These are phyloP conservation scores for Hycleus phaleratus DNA, from an alignment of 1,140 invertebrate species.

Conservation along the genomic window DNA sequence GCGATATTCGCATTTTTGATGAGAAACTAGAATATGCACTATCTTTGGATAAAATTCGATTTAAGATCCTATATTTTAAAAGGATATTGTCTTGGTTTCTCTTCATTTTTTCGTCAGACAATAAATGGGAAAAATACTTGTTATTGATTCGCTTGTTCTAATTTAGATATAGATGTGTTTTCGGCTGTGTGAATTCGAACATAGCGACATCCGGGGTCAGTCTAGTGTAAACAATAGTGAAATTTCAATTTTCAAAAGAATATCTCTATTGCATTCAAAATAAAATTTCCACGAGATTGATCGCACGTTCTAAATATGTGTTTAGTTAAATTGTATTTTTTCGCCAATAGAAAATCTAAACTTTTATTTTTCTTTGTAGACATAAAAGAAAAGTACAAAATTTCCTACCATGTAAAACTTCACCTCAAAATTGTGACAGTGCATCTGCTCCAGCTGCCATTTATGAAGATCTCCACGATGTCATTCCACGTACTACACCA, in stretches of 20 bases:
- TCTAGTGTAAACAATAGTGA: conserved; percentile 12
- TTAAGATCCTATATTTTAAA: no score
- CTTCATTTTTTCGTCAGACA: no score
- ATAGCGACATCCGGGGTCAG: conserved; percentile 3
- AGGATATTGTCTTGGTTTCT: no score
- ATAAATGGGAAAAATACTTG: no score
- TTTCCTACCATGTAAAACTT: conserved; percentile 60
- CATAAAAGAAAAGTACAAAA: conserved; percentile 66
- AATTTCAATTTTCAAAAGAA: conserved; percentile 13
- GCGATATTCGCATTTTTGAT: no score
- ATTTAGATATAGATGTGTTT: no score
- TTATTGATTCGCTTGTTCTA: no score
- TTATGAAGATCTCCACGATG: conserved; percentile 56
- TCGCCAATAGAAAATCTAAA: neutral
- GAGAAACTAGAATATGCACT: no score
- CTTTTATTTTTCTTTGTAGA: conserved; percentile 45
- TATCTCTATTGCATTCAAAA: conserved; percentile 12
- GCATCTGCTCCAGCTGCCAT: conserved; percentile 42
- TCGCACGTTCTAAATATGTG: neutral
- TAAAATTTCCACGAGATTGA: conserved; percentile 11
- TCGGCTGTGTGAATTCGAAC: no score
- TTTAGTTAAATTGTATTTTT: conserved; percentile 5
- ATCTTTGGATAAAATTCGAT: no score
- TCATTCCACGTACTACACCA: conserved; percentile 41
- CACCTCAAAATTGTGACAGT: conserved; percentile 48